Conservation (phyloP, 1,140 invertebrate species). For the Plectrocnemia conspersa region DNA sequence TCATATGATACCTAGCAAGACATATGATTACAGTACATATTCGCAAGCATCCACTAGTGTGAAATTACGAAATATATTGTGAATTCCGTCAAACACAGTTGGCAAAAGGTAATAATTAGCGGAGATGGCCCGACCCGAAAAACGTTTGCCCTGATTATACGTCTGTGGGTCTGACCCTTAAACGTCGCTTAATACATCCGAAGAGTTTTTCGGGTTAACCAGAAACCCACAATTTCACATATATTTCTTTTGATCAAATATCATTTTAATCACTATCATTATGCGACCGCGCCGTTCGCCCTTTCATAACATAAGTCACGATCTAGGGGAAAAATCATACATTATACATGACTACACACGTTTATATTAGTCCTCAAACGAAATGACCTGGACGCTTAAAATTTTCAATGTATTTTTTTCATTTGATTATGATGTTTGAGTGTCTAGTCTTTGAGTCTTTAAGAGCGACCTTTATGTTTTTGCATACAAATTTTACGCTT, state of each 20-base stretch:
- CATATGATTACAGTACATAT: no score
- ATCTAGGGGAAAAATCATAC: constrained; percentile 13
- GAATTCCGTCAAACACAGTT: not conserved
- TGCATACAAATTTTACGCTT: no score
- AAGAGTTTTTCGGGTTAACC: constrained; percentile 6
- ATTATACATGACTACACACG: no score
- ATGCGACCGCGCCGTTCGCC: constrained; percentile 15
- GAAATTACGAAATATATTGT: not conserved
- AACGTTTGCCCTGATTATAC: constrained; percentile 16
- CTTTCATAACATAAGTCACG: constrained; percentile 21
- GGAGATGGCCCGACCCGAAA: constrained; percentile 3
- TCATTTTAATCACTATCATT: constrained; percentile 23
- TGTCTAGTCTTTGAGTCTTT: no score
- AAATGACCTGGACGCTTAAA: no score
- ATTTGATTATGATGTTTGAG: no score
- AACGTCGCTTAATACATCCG: constrained; percentile 16
- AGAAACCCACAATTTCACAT: constrained; percentile 18
- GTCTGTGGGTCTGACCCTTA: constrained; percentile 10
- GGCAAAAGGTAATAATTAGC: constrained; percentile 12
- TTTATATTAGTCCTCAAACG: no score
- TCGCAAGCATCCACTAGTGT: no score
- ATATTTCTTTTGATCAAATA: constrained; percentile 21
- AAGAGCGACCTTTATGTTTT: no score
- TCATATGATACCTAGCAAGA: no score
- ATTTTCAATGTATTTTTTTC: no score